Conservation (phyloP, 2,113 vertebrate species). For the cattle (Bos taurus) region ARS-UCD2.0 NC_037335.1:59859001-59859500, state of each 20-base stretch:
- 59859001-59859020: slow-evolving; percentile 97
- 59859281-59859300: slow-evolving; percentile 62
- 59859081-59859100: neutral
- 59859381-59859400: slow-evolving; percentile 71
- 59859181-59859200: slow-evolving; percentile 81
- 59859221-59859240: slow-evolving; percentile 99
- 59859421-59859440: neutral
- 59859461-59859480: slow-evolving; percentile 15
- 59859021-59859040: slow-evolving; percentile 79
- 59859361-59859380: slow-evolving; percentile 68
- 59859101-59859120: neutral
- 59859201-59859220: slow-evolving; percentile 98
- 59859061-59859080: neutral
- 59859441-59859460: slow-evolving; percentile 41
- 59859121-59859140: neutral
- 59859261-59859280: slow-evolving; percentile 99
- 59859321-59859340: slow-evolving; percentile 32
- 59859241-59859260: slow-evolving; percentile 99
- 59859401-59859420: neutral
- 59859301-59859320: slow-evolving; percentile 54
- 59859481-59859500: slow-evolving; percentile 61
- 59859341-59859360: slow-evolving; percentile 47
- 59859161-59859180: slow-evolving; percentile 15
- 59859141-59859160: neutral
- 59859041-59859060: neutral